Evolutionary conservation across 2,888 invertebrate species (phyloP), one percentile per base, ranked within the genome.

Genomic region (Zelleria hepariella): DNA sequence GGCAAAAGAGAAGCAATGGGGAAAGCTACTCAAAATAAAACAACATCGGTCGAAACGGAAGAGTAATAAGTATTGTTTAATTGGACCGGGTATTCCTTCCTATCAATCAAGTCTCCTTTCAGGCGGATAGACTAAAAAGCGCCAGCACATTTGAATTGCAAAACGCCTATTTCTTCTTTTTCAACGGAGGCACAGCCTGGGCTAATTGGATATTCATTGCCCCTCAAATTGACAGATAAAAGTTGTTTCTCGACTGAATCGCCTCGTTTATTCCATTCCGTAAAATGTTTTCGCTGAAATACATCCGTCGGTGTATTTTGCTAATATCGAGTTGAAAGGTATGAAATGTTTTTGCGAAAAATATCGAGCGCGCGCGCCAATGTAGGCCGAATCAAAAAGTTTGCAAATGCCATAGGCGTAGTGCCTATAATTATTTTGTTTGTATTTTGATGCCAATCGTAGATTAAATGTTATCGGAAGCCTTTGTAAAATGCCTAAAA

Each of bases 81-180:
- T n/a, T n/a, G n/a, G n/a, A n/a, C n/a, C n/a, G n/a, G n/a, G n/a
- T n/a, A n/a, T 75, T 75, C 78, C n/a, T n/a, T n/a, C n/a, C 72
- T 74, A 76, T 79, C 82, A 84, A 82, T 84, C 82, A 83, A 75
- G 68, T 66, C 64, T 67, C 78, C 71, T 73, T 83, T 78, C 78
- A 78, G 68, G 67, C 69, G 66, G 72, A 74, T 71, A 21, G 51
- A 15, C 68, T 71, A 73, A 78, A 78, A 72, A 72, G 68, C 70
- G 57, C 49, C 21, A 26, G 6, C 7, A 27, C 18, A 80, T 80
- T 69, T 76, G 79, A 81, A 82, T 83, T 82, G 78, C 80, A 82
- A 80, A 84, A 78, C 70, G 68, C 66, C 69, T 69, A n/a, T 68
- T 76, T 78, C 78, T 78, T 75, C 69, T 73, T 73, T 70, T 62